Conservation (phyloP, 2,888 invertebrate genomes). For the Noctua comes region DNA sequence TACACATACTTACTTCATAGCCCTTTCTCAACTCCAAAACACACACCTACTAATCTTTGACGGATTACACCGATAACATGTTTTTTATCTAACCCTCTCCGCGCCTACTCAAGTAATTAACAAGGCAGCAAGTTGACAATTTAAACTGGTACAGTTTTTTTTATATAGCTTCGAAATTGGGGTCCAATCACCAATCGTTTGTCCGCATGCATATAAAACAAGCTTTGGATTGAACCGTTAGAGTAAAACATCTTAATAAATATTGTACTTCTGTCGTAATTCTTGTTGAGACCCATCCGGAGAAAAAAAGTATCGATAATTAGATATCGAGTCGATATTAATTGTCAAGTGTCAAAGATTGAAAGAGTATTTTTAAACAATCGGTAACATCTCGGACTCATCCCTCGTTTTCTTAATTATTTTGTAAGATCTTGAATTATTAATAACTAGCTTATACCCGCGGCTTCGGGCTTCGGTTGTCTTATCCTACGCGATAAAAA, state of each 20-base stretch:
- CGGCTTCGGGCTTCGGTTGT: too few species aligned
- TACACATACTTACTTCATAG: background rate
- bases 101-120: constrained; percentile 63
- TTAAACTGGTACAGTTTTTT: constrained; percentile 67
- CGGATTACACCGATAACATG: constrained; percentile 32
- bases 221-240: constrained; percentile 60
- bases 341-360: background rate
- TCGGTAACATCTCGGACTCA: background rate
- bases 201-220: constrained; percentile 62
- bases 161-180: constrained; percentile 58
- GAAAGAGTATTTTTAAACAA: background rate
- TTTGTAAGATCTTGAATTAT: background rate
- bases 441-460: background rate
- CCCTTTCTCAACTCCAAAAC: background rate
- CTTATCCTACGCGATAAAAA: too few species aligned
- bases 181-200: constrained; percentile 64
- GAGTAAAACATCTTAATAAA: constrained; percentile 64
- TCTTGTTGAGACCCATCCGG: constrained; percentile 25
- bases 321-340: background rate
- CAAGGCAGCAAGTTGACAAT: constrained; percentile 65
- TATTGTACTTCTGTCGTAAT: constrained; percentile 54
- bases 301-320: constrained; percentile 9
- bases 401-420: background rate
- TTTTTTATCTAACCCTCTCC: constrained; percentile 44
- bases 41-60: constrained; percentile 33